Evolutionary conservation across 2,113 vertebrate species (phyloP).

Genomic region (Hydrolagus affinis): DNA sequence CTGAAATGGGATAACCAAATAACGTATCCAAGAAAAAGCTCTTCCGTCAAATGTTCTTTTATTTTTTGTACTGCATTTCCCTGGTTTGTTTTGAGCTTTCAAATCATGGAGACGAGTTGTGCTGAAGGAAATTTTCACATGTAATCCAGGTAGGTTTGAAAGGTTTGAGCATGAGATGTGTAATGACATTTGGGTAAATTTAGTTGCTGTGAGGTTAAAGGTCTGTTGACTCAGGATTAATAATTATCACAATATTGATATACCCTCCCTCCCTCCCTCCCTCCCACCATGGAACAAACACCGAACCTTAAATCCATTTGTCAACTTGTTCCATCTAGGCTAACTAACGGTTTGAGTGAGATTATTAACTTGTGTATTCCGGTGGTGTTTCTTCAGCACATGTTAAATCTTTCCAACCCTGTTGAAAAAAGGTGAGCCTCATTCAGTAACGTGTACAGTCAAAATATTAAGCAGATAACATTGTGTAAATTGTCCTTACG

Average conservation of each 20-base stretch:
- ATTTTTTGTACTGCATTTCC: not conserved
- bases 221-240: constrained; percentile 25
- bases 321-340: not conserved
- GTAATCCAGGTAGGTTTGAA: not conserved
- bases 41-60: not conserved
- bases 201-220: constrained; percentile 26
- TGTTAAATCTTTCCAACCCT: not conserved
- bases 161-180: not conserved
- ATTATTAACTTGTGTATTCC: not conserved
- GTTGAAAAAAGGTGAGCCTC: not conserved
- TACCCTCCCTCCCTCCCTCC: not conserved
- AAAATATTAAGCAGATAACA: too few species aligned
- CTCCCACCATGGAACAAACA: not conserved
- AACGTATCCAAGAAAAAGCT: not conserved
- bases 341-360: not conserved
- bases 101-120: not conserved
- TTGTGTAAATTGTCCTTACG: too few species aligned
- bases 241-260: constrained; percentile 16
- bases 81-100: not conserved
- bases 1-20: too few species aligned
- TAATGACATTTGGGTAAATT: not conserved
- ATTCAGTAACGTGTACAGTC: not conserved
- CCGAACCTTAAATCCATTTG: constrained; percentile 7
- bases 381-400: not conserved
- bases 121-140: not conserved